Evolutionary conservation across 2,113 vertebrate genomes (phyloP).

Genomic region (Anhinga anhinga): DNA sequence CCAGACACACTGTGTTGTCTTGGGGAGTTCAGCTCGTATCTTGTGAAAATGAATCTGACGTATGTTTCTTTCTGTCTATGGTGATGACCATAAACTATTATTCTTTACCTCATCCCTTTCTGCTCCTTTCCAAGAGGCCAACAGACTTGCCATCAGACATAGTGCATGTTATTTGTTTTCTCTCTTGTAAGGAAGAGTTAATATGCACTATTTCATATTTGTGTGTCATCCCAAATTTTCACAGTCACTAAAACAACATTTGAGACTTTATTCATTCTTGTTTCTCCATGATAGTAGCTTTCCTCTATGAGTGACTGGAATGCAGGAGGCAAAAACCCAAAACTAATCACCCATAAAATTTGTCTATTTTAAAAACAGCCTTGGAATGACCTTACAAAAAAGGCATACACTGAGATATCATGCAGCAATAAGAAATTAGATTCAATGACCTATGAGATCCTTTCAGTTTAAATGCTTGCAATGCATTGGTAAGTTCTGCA

Average conservation of each 20-base stretch:
- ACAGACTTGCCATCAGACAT: rapidly evolving
- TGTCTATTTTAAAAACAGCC: background rate
- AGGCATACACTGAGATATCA: background rate
- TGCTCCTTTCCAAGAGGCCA: background rate
- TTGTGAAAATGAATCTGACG: background rate
- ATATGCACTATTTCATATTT: background rate
- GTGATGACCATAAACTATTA: background rate
- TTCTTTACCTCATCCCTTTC: background rate
- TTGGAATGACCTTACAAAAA: background rate
- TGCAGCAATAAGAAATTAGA: background rate
- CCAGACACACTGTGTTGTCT: background rate
- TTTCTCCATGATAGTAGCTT: background rate
- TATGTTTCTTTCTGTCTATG: background rate
- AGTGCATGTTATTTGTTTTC: background rate
- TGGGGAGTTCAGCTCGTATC: background rate
- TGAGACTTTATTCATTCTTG: background rate
- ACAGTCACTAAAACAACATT: background rate
- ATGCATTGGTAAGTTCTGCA: background rate
- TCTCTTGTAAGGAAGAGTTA: background rate
- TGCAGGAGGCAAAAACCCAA: background rate
- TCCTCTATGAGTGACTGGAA: background rate
- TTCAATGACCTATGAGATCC: background rate
- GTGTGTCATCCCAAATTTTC: background rate
- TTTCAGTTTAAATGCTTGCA: background rate
- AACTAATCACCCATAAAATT: background rate